Percentiles rank a stretch among this genome's conserved stretches.
Conservation (phyloP, 2,888 invertebrate genomes). For the Anoncus sp. region DNA sequence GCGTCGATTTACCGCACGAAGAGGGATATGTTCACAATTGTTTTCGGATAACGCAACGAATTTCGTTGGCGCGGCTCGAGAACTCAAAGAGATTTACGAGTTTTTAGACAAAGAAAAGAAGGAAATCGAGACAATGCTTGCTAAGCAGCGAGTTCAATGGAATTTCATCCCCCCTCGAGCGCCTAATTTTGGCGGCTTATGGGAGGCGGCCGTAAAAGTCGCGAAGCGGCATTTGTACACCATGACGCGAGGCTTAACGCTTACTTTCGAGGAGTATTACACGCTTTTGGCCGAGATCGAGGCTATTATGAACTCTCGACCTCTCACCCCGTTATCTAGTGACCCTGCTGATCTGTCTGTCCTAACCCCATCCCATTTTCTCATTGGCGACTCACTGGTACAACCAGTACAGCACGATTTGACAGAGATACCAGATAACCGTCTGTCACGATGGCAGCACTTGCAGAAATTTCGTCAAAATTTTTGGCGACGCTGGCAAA, state of each 20-base stretch:
- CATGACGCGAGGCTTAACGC: conserved; percentile 16
- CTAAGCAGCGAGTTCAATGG: too few species aligned
- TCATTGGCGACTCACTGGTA: conserved; percentile 50
- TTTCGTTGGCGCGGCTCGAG: too few species aligned
- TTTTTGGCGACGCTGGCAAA: conserved; percentile 58
- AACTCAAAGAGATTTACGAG: too few species aligned
- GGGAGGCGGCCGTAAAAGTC: conserved; percentile 5
- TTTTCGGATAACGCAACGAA: too few species aligned
- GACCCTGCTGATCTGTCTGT: conserved; percentile 23
- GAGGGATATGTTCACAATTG: too few species aligned
- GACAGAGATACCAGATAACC: conserved; percentile 31
- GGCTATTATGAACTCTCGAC: conserved; percentile 26
- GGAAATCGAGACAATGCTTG: too few species aligned
- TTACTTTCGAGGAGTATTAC: too few species aligned
- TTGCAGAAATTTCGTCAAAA: too few species aligned
- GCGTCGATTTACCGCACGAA: too few species aligned
- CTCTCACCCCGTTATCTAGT: conserved; percentile 26
- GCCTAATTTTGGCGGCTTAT: too few species aligned
- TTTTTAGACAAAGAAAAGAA: too few species aligned
- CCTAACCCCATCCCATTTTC: conserved; percentile 47
- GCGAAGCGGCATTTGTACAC: conserved; percentile 17
- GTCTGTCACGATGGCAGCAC: conserved; percentile 66
- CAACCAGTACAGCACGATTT: conserved; percentile 44
- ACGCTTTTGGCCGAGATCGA: too few species aligned
- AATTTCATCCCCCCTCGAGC: conserved; percentile 41